phyloP scores from a whole-genome alignment of 2,797 vertebrate species.

The Schizothorax lantsangensis region DNA sequence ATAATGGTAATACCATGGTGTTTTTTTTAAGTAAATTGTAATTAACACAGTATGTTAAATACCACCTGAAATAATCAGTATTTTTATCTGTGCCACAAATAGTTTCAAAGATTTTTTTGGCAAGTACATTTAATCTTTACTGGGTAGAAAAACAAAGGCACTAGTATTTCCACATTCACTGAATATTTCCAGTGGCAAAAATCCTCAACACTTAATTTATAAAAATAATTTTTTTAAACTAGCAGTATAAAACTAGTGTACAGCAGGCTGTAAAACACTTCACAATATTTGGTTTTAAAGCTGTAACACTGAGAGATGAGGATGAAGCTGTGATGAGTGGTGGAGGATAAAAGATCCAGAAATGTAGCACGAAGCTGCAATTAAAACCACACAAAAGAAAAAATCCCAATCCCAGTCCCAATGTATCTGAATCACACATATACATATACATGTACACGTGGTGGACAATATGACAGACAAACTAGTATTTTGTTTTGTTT shows the following conservation, averaged over 20 bases:
- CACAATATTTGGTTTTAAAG: conserved; percentile 13
- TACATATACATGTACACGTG: conserved; percentile 15
- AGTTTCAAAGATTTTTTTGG: background rate
- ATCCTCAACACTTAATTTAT: conserved; percentile 27
- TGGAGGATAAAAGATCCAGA: background rate
- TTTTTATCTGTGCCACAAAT: background rate
- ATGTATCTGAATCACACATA: background rate
- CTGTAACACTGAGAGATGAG: conserved; percentile 7
- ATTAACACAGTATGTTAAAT: background rate
- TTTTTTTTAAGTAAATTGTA: background rate
- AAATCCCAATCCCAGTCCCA: background rate
- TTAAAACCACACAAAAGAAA: background rate
- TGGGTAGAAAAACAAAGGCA: conserved; percentile 38
- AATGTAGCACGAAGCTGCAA: background rate
- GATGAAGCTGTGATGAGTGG: background rate
- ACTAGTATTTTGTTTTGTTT: background rate
- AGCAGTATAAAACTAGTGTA: conserved; percentile 30
- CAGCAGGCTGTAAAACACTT: conserved; percentile 4
- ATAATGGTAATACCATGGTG: background rate
- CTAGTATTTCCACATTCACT: background rate
- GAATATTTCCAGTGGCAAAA: conserved; percentile 22
- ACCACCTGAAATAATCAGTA: background rate
- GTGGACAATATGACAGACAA: conserved; percentile 24
- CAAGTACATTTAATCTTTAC: background rate
- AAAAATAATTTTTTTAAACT: background rate